Conservation (phyloP, 1,140 invertebrate genomes). For the Phenacoccus solenopsis region DNA sequence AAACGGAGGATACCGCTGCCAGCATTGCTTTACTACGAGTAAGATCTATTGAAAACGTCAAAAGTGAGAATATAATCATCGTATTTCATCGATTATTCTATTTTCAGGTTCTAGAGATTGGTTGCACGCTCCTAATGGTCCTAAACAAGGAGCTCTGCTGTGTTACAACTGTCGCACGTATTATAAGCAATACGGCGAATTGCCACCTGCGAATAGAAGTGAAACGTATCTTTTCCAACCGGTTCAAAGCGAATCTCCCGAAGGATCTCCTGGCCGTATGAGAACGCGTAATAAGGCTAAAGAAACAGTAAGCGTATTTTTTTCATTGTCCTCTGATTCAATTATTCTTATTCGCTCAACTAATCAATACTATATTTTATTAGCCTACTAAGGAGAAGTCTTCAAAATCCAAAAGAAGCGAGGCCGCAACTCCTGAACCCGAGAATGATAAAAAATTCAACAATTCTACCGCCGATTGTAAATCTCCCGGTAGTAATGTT, state of each 20-base stretch:
- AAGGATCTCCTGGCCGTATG: constrained; percentile 72
- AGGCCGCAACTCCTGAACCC: constrained; percentile 35
- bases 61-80: neutral
- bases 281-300: constrained; percentile 73
- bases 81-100: neutral
- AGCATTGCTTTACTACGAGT: constrained; percentile 46
- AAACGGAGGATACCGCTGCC: constrained; percentile 35
- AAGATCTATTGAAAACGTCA: no score
- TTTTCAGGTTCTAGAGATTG: constrained; percentile 51
- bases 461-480: constrained; percentile 26
- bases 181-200: constrained; percentile 71
- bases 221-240: constrained; percentile 57
- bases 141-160: constrained; percentile 56
- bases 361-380: constrained; percentile 14
- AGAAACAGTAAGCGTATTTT: constrained; percentile 39
- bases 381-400: constrained; percentile 41
- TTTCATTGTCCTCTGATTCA: neutral
- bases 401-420: constrained; percentile 27
- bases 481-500: constrained; percentile 38
- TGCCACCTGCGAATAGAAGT: constrained; percentile 41
- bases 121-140: constrained; percentile 51
- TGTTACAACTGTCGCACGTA: constrained; percentile 71
- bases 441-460: constrained; percentile 35
- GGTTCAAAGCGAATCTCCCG: constrained; percentile 56
- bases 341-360: constrained; percentile 28